phyloP scores from a whole-genome alignment of 2,888 invertebrate species.

The Cantharis rufa region DNA sequence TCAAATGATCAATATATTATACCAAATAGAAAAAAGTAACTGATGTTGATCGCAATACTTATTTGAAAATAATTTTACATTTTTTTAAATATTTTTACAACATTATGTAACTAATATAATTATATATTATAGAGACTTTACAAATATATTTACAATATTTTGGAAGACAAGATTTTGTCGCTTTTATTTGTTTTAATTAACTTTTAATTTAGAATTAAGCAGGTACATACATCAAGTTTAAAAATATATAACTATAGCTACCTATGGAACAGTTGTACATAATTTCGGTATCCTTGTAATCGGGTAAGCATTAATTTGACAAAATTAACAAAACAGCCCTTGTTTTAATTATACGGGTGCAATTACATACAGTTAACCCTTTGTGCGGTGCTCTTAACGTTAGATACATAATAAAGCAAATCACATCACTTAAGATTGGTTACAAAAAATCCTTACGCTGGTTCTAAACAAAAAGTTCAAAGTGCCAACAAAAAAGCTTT shows the following conservation, averaged over 20 bases:
- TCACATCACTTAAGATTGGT: neutral
- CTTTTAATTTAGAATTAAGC: slow-evolving; percentile 37
- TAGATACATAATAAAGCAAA: neutral
- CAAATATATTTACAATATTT: slow-evolving; percentile 30
- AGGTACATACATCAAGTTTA: slow-evolving; percentile 30
- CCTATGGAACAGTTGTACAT: neutral
- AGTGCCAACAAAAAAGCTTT: neutral
- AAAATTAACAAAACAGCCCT: neutral
- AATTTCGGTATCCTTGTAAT: neutral
- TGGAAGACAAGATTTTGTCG: slow-evolving; percentile 51
- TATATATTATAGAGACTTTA: neutral
- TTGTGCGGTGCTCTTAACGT: neutral
- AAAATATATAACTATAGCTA: neutral
- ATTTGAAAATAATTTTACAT: neutral
- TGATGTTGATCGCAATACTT: neutral
- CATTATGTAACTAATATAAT: too few species aligned
- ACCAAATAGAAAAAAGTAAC: neutral
- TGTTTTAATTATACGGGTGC: neutral
- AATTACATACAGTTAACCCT: neutral
- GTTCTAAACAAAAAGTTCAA: neutral
- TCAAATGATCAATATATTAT: neutral
- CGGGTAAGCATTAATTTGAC: neutral
- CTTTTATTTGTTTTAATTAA: slow-evolving; percentile 15
- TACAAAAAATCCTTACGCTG: neutral
- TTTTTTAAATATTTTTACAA: neutral